Evolutionary conservation across 30 jellyfish, hydroid and myxozoan genomes (phyloP).

Genomic region (Rhopilema esculentum): DNA sequence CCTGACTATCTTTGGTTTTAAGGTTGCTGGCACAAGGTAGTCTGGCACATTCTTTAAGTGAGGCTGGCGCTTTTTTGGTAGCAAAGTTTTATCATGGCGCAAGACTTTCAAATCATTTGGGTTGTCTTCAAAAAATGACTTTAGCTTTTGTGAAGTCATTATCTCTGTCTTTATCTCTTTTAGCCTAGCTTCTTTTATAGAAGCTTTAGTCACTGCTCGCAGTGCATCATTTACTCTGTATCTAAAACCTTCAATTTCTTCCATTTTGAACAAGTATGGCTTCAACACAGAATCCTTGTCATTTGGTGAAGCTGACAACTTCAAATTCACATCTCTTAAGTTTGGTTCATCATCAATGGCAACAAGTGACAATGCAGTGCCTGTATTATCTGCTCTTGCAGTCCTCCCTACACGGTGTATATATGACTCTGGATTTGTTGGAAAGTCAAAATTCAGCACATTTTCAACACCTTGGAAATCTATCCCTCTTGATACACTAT

Average conservation of each 20-base stretch:
- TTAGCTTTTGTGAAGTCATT: slow-evolving; percentile 81
- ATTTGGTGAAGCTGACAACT: slow-evolving; percentile 54
- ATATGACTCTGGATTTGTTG: slow-evolving; percentile 80
- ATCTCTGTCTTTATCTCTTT: slow-evolving; percentile 93
- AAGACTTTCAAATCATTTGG: slow-evolving; percentile 92
- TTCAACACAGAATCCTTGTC: slow-evolving; percentile 59
- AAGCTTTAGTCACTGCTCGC: slow-evolving; percentile 76
- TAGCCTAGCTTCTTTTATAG: slow-evolving; percentile 93
- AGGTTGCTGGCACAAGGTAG: slow-evolving; percentile 87
- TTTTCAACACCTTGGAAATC: slow-evolving; percentile 98
- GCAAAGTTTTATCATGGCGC: slow-evolving; percentile 87
- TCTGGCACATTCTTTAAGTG: slow-evolving; percentile 98
- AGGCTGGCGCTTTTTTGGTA: slow-evolving; percentile 82
- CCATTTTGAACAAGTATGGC: slow-evolving; percentile 91
- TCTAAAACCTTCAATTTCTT: slow-evolving; percentile 96
- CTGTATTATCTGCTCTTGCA: slow-evolving; percentile 94
- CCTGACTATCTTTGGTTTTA: slow-evolving; percentile 66
- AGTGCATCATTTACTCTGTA: slow-evolving; percentile 94
- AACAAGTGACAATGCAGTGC: slow-evolving; percentile 93
- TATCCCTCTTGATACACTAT: slow-evolving; percentile 94
- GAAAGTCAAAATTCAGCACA: slow-evolving; percentile 96
- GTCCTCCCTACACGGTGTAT: slow-evolving; percentile 98
- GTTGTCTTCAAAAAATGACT: slow-evolving; percentile 89
- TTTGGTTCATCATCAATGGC: slow-evolving; percentile 61
- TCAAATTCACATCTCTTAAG: slow-evolving; percentile 51